Base-by-base conservation (phyloP, 2,888 invertebrate genomes). In the Sialis lutaria region DNA sequence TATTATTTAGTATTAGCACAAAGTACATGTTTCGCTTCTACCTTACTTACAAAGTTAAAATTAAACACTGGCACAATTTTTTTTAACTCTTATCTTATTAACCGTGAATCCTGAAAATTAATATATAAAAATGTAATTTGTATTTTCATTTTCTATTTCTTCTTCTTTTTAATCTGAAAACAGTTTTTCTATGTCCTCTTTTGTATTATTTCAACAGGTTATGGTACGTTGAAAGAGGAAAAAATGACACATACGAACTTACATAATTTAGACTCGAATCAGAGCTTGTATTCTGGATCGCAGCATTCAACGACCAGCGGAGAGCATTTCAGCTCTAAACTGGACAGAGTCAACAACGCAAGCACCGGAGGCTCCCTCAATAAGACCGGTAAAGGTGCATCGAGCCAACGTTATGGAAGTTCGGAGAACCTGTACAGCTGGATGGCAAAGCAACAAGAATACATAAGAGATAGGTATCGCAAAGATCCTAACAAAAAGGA, bases 381-480 rank as follows among this genome's bases (percentile, higher is more conserved):
- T 52, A 69, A 72, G 51, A 63, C 70, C 2, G 67, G 66, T 53
- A 69, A 65, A 53, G 57, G 62, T 5, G 67, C 75, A 40, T 33
- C 35, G 5, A 33, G 9, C 4, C 31, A 13, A 12, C 22, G 39
- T 31, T 42, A 47, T 31, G 47, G 47, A 8, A 47, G 47, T 22
- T 32, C 39, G 10, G 47, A 47, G 13, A 92, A 93, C 64, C 69
- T 95, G 40, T 93, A 95, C 63, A 86, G 85, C 55, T 95, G 93
- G 93, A 93, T 95, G 93, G 90, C 89, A 2, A 86, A 89, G 56
- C 92, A 93, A 57, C 87, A 89, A 55, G 73, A 73, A 51, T 69
- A 68, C 51, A 64, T 68, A 48, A 65, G 67, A 9, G 64, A 64
- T 45, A 61, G 61, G 41, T 34, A 42, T 8, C 42, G 75, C 66